phyloP scores from a whole-genome alignment of 2,797 vertebrate species.

The Phoeniculus purpureus region DNA sequence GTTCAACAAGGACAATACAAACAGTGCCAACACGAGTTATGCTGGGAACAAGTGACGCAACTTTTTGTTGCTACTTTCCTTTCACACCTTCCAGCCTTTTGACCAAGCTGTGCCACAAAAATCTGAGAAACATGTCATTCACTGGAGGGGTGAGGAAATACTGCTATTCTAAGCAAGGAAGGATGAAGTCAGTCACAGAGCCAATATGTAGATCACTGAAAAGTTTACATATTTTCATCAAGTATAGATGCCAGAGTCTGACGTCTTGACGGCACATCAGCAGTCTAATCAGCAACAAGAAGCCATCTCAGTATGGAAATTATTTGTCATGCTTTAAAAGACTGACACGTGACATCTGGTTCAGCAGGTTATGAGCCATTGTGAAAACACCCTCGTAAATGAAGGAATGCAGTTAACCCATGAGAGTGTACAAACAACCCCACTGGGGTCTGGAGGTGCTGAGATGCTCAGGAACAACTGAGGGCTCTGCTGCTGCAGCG shows the following conservation, averaged over 20 bases:
- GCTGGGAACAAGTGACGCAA: constrained; percentile 13
- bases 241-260: constrained; percentile 13
- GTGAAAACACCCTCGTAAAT: neutral
- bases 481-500: neutral
- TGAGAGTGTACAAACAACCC: neutral
- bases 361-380: neutral
- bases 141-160: constrained; percentile 40
- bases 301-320: neutral
- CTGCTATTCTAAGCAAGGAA: constrained; percentile 43
- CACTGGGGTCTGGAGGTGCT: accelerated
- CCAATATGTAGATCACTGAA: constrained; percentile 16
- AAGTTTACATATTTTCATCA: constrained; percentile 32
- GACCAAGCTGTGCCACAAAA: neutral
- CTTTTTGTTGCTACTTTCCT: constrained; percentile 15
- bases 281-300: neutral
- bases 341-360: neutral
- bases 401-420: neutral
- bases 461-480: neutral
- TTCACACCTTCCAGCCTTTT: constrained; percentile 54
- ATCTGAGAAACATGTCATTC: constrained; percentile 39
- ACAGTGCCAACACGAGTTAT: neutral
- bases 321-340: neutral
- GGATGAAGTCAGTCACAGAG: constrained; percentile 30
- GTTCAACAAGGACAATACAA: constrained; percentile 36
- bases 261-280: constrained; percentile 28